These are phyloP conservation scores for Tyto alba DNA, from an alignment of 2,113 vertebrate genomes.

Conservation along the genomic window DNA sequence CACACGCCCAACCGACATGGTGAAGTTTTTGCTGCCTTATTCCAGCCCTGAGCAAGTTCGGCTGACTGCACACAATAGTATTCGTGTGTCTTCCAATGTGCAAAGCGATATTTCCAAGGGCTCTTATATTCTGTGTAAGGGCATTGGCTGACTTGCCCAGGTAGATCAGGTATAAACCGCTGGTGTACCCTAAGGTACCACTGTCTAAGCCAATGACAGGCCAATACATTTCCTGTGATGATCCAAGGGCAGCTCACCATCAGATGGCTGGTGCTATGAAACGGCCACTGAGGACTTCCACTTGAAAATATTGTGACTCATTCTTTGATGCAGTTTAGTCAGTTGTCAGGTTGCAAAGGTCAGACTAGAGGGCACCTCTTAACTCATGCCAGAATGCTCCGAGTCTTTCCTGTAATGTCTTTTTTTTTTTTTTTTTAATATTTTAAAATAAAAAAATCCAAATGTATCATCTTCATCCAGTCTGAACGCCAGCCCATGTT, in stretches of 20 bases:
- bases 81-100: background rate
- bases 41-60: background rate
- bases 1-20: rapidly evolving
- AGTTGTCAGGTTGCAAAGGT: background rate
- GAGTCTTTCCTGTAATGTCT: background rate
- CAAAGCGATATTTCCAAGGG: background rate
- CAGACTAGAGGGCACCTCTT: background rate
- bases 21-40: background rate
- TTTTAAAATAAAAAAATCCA: background rate
- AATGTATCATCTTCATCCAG: background rate
- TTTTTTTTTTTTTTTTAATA: no score
- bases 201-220: background rate
- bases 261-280: background rate
- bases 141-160: background rate
- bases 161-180: background rate
- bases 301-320: background rate
- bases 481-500: background rate
- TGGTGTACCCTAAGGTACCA: background rate
- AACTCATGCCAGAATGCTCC: background rate
- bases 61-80: background rate
- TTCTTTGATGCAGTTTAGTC: background rate
- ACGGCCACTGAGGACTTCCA: background rate
- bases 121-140: background rate
- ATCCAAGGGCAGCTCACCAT: background rate
- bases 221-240: background rate